Base-by-base conservation (phyloP, 2,113 vertebrate species). In the Otocyon megalotis region DNA sequence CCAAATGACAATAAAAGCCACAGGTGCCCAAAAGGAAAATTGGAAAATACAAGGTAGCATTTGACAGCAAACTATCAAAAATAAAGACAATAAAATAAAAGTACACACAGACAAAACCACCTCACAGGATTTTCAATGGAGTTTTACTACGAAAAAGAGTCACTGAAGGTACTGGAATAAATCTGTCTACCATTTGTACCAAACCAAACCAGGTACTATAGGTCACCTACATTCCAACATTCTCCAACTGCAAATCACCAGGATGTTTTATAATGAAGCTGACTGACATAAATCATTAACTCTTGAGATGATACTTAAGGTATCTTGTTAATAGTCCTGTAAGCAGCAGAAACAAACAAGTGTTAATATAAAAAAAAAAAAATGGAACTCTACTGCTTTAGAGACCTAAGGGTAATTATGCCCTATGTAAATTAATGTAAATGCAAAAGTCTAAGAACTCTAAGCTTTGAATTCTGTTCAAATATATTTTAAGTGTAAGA, bases 381-480 rank as follows among this genome's bases (percentile, higher is more conserved):
- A 26, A 53, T 2, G 20, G 15, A 93, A 69, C 11, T 58, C 80
- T 79, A 56, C 3, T 43, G 24, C 28, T 58, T 56, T 58, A 90
- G 84, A 90, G 53, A 95, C n/a, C 30, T 69, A 76, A 95, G 37
- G 84, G 53, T 91, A 96, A 96, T 89, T 96, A 89, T 79, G 17
- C 60, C 5, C 17, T 84, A 60, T 56, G 26, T 84, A 94, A 95
- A 92, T 80, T 72, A 88, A 91, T 77, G 6, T 54, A 71, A 94
- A 93, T 82, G 26, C 11, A 92, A 90, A 93, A 87, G 13, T 43
- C 60, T 83, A 91, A 91, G 71, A 97, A 95, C 56, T 56, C 79
- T 69, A 76, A 89, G 79, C n/a, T 94, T 84, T 81, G n/a, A 37
- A 81, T 95, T 96, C 77, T 94, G 35, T 43, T 91, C 83, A 93